Base-by-base conservation (phyloP, 2,888 invertebrate genomes). In the Fragum sueziense region DNA sequence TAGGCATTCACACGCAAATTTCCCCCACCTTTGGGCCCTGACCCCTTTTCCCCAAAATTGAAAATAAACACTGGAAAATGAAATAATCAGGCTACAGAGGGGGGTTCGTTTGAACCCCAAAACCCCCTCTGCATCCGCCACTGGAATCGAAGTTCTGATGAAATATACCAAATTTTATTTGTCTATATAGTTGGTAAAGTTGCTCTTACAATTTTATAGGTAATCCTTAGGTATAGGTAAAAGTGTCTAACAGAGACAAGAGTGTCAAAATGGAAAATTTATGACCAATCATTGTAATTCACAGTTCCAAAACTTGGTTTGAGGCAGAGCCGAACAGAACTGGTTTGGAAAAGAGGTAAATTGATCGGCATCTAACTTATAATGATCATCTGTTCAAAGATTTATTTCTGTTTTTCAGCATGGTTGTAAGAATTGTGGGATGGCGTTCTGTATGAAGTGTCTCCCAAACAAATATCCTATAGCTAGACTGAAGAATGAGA, bases 401-500 rank as follows among this genome's bases (percentile, higher is more conserved):
- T 27, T 17, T 65, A 22, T 11, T 20, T 17, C 17, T 68, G 27
- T 52, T 70, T 84, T 95, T 85, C 93, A 97, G 97, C 95, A 95
- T 94, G 97, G 96, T 27, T 97, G 97, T 92, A 96, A 96, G 57
- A 95, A 95, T 89, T 97, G 97, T 94, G 97, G 97, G 37, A 96
- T 96, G 93, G 96, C 97, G 65, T 97, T 96, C 93, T 97, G 97
- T 92, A 95, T 95, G 79, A 97, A 96, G 93, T 97, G 97, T 92
- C 93, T 97, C 67, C 95, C 95, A 86, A 95, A 96, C 88, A 96
- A 96, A 93, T 94, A 95, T 79, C 95, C 95, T 88, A 93, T 97
- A 77, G 94, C 96, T 14, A 95, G 94, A 80, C 93, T 95, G 90
- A 94, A 95, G 6, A 94, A 95, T 86, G 94, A 94, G 62, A 95